Evolutionary conservation across 1,140 invertebrate species (phyloP).

Genomic region (Pogonus chalceus): DNA sequence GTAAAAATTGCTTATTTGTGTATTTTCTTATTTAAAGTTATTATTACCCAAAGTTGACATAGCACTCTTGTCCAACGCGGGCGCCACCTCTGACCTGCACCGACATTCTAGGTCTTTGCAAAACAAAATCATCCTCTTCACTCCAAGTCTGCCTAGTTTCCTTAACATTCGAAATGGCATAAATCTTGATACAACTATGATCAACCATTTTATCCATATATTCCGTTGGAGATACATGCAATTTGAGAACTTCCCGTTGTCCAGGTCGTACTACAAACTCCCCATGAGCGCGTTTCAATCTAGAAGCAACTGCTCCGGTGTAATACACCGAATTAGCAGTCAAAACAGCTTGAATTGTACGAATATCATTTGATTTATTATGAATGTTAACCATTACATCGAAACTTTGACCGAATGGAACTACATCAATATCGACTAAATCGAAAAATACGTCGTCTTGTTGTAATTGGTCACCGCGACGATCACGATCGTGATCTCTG

Average conservation of each 20-base stretch:
- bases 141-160: constrained; percentile 60
- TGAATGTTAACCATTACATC: constrained; percentile 51
- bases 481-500: constrained; percentile 41
- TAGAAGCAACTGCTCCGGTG: constrained; percentile 55
- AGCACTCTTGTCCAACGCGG: constrained; percentile 23
- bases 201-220: constrained; percentile 60
- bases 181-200: constrained; percentile 56
- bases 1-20: too few species aligned
- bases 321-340: constrained; percentile 55
- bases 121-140: constrained; percentile 57
- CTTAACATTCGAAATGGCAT: constrained; percentile 53
- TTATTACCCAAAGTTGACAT: constrained; percentile 37
- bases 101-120: constrained; percentile 50
- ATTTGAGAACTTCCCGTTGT: constrained; percentile 41
- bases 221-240: constrained; percentile 44
- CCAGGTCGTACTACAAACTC: constrained; percentile 44
- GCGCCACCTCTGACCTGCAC: constrained; percentile 35
- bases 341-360: constrained; percentile 52
- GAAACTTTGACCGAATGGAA: constrained; percentile 56
- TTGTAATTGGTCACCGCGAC: constrained; percentile 20
- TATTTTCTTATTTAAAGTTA: too few species aligned
- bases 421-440: constrained; percentile 54
- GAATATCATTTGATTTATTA: constrained; percentile 52
- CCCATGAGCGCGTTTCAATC: constrained; percentile 51
- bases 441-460: constrained; percentile 54